phyloP scores from a whole-genome alignment of 2,797 vertebrate species.

The Esox lucius region DNA sequence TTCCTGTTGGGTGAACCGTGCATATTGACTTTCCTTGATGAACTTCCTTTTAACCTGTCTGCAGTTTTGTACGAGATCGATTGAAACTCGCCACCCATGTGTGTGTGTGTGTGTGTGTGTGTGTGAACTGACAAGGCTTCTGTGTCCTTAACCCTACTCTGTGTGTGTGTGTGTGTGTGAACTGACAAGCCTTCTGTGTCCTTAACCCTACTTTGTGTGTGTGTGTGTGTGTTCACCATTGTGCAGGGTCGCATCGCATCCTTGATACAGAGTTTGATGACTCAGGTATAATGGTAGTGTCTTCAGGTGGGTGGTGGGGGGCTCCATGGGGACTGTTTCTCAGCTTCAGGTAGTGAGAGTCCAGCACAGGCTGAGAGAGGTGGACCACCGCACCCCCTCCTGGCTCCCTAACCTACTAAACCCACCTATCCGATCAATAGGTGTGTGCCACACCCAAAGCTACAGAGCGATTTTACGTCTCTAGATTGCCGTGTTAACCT shows the following conservation, averaged over 20 bases:
- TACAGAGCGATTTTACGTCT: not conserved
- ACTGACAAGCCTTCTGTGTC: constrained; percentile 43
- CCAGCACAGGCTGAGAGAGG: constrained; percentile 72
- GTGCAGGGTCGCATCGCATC: constrained; percentile 97
- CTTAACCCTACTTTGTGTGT: constrained; percentile 33
- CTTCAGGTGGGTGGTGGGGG: constrained; percentile 93
- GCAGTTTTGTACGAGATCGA: constrained; percentile 13
- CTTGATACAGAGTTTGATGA: constrained; percentile 99
- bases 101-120: constrained; percentile 26
- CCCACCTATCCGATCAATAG: not conserved
- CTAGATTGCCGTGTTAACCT: not conserved
- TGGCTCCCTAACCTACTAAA: constrained; percentile 5
- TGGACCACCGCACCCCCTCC: not conserved
- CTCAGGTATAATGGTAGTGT: constrained; percentile 91
- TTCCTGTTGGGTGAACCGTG: not conserved
- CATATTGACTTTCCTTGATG: constrained; percentile 27
- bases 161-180: constrained; percentile 65
- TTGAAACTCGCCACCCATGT: constrained; percentile 9
- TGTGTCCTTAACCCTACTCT: constrained; percentile 15
- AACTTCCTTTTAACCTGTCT: constrained; percentile 16
- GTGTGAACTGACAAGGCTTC: constrained; percentile 47
- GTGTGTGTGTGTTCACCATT: constrained; percentile 77
- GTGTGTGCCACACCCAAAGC: not conserved
- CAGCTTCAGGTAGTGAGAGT: constrained; percentile 62
- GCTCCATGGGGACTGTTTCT: constrained; percentile 77